Conservation (phyloP, 2,888 invertebrate genomes). For the Ganaspis brasiliensis region DNA sequence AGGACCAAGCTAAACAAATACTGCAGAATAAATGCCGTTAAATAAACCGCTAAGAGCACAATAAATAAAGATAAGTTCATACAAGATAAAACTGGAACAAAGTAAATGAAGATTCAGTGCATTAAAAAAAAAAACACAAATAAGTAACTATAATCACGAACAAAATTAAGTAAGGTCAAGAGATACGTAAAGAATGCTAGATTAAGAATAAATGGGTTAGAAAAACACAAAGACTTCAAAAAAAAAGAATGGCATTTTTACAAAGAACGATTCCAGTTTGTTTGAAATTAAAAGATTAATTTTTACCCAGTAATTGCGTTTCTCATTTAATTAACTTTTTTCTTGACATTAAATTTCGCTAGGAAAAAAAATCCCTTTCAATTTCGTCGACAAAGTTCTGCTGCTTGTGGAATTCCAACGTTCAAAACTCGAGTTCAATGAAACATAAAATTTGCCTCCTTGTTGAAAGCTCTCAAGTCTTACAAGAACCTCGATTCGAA, state of each 20-base stretch:
- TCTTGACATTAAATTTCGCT: no score
- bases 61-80: constrained; percentile 25
- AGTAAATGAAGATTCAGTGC: constrained; percentile 8
- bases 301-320: no score
- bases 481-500: constrained; percentile 13
- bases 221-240: not conserved
- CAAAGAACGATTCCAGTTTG: no score
- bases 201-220: not conserved
- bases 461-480: constrained; percentile 1
- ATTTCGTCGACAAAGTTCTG: not conserved
- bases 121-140: not conserved
- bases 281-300: no score
- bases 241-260: not conserved
- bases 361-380: not conserved
- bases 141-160: not conserved
- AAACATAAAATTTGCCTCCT: constrained; percentile 12
- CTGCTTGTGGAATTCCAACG: not conserved
- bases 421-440: not conserved
- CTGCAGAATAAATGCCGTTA: not conserved
- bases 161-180: not conserved
- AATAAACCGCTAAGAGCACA: not conserved
- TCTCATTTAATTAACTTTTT: no score
- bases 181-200: not conserved
- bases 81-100: constrained; percentile 10
- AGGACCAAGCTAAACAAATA: constrained; percentile 6